Evolutionary conservation across 1,140 invertebrate genomes (phyloP).

Genomic region (Odontomachus brunneus): DNA sequence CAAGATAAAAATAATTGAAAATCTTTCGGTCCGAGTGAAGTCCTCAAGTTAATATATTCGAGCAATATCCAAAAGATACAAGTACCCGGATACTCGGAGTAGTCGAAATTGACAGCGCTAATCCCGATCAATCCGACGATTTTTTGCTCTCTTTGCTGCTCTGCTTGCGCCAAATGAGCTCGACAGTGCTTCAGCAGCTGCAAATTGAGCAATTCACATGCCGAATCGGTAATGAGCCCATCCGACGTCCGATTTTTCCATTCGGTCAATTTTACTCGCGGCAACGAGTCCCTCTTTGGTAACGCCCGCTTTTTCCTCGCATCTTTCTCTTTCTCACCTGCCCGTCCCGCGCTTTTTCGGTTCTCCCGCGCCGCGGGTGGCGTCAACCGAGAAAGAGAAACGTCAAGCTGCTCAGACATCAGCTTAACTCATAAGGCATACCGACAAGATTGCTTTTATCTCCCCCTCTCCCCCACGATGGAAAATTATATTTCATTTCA

Average conservation of each 20-base stretch:
- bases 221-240: constrained; percentile 65
- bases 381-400: constrained; percentile 2
- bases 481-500: background rate
- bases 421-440: background rate
- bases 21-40: no score
- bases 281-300: constrained; percentile 40
- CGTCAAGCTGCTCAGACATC: background rate
- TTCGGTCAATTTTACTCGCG: constrained; percentile 28
- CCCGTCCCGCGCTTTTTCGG: constrained; percentile 13
- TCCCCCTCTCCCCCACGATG: no score
- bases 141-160: background rate
- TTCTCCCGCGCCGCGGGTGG: constrained; percentile 43
- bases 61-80: background rate
- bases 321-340: background rate
- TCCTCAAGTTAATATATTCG: no score
- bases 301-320: constrained; percentile 51
- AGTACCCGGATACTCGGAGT: no score
- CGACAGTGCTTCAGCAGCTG: constrained; percentile 13
- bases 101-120: background rate
- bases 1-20: no score
- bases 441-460: constrained; percentile 14
- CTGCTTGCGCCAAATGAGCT: background rate
- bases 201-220: constrained; percentile 69
- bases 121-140: background rate
- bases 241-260: constrained; percentile 40